phyloP scores from a whole-genome alignment of 2,113 vertebrate genomes.

The Spea bombifrons region DNA sequence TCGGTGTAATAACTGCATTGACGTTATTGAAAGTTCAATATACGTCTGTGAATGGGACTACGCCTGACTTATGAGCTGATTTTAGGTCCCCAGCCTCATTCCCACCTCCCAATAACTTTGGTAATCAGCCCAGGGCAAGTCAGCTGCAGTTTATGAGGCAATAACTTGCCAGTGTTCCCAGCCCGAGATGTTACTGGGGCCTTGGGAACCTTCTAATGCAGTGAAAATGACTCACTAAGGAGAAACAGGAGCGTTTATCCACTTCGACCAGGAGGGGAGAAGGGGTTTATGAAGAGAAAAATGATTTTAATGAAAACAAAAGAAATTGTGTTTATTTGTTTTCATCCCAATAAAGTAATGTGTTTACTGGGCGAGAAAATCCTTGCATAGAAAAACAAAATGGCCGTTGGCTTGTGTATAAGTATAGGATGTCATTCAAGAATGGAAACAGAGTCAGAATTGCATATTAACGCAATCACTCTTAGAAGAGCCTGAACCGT shows the following conservation, averaged over 20 bases:
- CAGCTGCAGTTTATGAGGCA: constrained; percentile 48
- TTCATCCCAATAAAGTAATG: constrained; percentile 23
- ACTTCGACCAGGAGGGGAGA: constrained; percentile 31
- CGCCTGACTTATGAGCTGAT: constrained; percentile 47
- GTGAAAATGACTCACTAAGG: constrained; percentile 42
- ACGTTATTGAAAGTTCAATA: constrained; percentile 37
- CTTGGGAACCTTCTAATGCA: constrained; percentile 41
- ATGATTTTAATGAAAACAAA: constrained; percentile 48
- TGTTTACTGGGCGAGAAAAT: constrained; percentile 19
- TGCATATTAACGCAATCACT: constrained; percentile 41
- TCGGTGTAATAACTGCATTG: constrained; percentile 32
- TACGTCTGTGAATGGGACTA: constrained; percentile 32
- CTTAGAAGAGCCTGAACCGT: constrained; percentile 16
- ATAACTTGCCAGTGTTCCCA: constrained; percentile 47
- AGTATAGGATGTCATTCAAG: constrained; percentile 8
- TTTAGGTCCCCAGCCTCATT: constrained; percentile 18
- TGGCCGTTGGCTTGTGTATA: constrained; percentile 32
- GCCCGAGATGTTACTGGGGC: constrained; percentile 41
- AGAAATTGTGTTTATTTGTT: constrained; percentile 37
- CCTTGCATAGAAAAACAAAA: constrained; percentile 17
- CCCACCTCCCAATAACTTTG: constrained; percentile 41
- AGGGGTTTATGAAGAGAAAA: constrained; percentile 37
- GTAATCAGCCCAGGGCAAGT: constrained; percentile 43
- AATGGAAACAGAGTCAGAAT: constrained; percentile 23
- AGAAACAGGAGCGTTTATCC: constrained; percentile 36